phyloP scores from a whole-genome alignment of 2,888 invertebrate genomes.

The Fragum whitleyi region DNA sequence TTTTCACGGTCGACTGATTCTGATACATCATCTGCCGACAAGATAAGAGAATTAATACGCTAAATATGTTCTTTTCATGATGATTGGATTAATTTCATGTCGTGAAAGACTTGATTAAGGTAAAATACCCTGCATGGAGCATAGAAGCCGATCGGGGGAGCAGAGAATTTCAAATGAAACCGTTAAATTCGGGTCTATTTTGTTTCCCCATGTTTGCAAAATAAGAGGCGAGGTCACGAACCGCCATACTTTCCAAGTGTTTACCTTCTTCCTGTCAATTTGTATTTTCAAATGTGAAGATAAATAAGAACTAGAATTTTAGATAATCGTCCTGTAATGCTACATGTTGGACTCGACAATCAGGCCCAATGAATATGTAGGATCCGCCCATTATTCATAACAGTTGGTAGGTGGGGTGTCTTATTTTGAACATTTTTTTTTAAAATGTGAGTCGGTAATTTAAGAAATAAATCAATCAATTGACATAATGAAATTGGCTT shows the following conservation, averaged over 20 bases:
- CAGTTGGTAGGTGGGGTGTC: constrained; percentile 41
- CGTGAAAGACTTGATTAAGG: neutral
- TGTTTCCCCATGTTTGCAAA: constrained; percentile 70
- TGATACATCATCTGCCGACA: constrained; percentile 28
- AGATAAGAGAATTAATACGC: constrained; percentile 13
- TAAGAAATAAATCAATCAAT: too few relatives aligned
- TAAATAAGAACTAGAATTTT: neutral
- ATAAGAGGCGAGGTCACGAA: constrained; percentile 69
- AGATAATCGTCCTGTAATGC: neutral
- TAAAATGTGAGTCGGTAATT: too few relatives aligned
- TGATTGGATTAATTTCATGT: neutral
- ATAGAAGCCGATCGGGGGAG: neutral
- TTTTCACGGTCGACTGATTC: constrained; percentile 18
- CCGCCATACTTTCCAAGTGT: constrained; percentile 59
- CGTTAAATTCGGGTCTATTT: constrained; percentile 38
- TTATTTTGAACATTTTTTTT: neutral
- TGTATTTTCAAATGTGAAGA: neutral
- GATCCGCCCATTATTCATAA: neutral
- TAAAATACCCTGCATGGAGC: neutral
- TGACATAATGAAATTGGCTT: too few relatives aligned
- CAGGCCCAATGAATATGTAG: neutral
- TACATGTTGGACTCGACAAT: neutral
- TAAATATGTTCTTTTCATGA: constrained; percentile 13
- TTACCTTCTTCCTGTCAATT: constrained; percentile 20
- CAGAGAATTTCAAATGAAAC: neutral